Conservation (phyloP, 2,113 vertebrate species). For the Epinephelus cyanopodus region DNA sequence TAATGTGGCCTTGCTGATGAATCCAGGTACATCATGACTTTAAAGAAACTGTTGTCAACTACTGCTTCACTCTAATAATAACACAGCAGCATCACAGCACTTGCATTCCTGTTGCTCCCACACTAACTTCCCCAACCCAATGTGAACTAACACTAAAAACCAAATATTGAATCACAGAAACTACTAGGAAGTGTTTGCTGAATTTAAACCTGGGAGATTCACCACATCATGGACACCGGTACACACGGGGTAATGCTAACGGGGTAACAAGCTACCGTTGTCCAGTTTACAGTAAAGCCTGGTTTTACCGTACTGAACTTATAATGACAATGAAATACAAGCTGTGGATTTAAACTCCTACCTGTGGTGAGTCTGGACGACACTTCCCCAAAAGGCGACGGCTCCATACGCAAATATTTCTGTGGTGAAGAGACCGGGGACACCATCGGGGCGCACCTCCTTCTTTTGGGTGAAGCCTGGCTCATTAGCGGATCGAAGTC, state of each 20-base stretch:
- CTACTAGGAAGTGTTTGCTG: background rate
- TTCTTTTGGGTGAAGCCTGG: constrained; percentile 91
- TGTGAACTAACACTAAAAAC: too few relatives aligned
- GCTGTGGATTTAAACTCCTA: constrained; percentile 51
- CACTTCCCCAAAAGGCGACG: constrained; percentile 95
- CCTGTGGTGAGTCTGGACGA: constrained; percentile 94
- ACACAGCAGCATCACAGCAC: background rate
- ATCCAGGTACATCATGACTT: background rate
- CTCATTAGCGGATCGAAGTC: constrained; percentile 96
- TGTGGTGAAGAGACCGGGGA: constrained; percentile 91
- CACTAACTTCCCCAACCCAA: background rate
- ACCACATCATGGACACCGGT: background rate
- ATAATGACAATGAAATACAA: background rate
- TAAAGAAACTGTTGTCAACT: background rate
- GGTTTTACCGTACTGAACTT: background rate
- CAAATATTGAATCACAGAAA: too few relatives aligned
- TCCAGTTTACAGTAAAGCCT: fast-evolving
- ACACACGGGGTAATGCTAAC: background rate
- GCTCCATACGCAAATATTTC: constrained; percentile 96
- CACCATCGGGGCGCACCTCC: constrained; percentile 90
- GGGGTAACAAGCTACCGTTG: background rate
- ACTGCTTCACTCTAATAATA: background rate
- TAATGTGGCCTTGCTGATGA: background rate
- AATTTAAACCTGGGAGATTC: background rate
- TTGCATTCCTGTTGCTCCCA: background rate